These are phyloP conservation scores for Diacarnus erythraeanus DNA, from an alignment of 37 sponge, comb jelly and placozoan species.

Conservation along the genomic window DNA sequence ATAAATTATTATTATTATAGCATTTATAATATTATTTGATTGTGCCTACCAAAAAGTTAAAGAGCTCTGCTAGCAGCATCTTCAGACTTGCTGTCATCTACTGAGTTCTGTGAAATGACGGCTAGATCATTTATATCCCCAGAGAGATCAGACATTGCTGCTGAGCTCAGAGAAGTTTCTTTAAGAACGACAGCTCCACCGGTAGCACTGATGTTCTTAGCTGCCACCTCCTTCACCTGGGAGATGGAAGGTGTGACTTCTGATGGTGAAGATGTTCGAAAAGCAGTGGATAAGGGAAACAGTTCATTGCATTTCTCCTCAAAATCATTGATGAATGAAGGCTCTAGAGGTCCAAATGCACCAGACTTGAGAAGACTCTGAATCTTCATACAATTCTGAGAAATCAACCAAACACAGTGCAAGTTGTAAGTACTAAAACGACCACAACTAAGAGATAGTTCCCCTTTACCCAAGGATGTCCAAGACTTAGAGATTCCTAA, in stretches of 20 bases:
- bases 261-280: constrained; percentile 25
- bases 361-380: constrained; percentile 52
- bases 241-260: background rate
- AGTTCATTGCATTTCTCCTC: constrained; percentile 50
- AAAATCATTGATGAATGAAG: constrained; percentile 25
- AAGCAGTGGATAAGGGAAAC: constrained; percentile 84
- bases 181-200: constrained; percentile 5
- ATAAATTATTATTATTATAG: too few species aligned
- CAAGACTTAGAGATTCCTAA: too few species aligned
- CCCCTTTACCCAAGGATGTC: background rate
- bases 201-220: constrained; percentile 21
- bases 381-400: constrained; percentile 55
- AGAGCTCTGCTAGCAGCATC: background rate
- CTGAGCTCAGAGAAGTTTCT: constrained; percentile 2
- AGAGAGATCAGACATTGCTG: constrained; percentile 23
- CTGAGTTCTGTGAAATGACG: background rate
- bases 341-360: constrained; percentile 59
- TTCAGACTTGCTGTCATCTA: background rate
- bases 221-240: constrained; percentile 7
- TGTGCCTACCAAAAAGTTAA: too few species aligned
- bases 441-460: constrained; percentile 1
- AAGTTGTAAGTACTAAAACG: too few species aligned
- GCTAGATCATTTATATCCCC: constrained; percentile 18
- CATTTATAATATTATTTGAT: too few species aligned
- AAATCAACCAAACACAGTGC: background rate